Percentiles rank a stretch among this genome's conserved stretches.
Evolutionary conservation across 2,113 vertebrate species (phyloP).

Genomic region (Reinhardtius hippoglossoides): DNA sequence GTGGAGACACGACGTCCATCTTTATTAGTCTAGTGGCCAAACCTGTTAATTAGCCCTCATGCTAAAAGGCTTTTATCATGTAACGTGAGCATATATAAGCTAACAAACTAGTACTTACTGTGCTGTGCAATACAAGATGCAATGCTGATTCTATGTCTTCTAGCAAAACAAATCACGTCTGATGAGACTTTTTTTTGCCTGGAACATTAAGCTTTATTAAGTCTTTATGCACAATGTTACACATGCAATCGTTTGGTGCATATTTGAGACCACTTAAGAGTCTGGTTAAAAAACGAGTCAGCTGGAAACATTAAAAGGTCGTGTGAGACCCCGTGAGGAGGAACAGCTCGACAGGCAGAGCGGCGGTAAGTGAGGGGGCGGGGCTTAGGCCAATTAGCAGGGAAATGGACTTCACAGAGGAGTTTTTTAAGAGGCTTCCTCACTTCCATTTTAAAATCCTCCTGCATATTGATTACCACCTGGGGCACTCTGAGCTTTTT

Average conservation of each 20-base stretch:
- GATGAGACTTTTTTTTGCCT: neutral
- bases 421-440: conserved; percentile 21
- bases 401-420: conserved; percentile 34
- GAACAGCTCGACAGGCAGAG: neutral
- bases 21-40: too few relatives aligned
- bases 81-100: neutral
- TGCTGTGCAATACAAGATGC: too few relatives aligned
- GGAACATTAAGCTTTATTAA: neutral
- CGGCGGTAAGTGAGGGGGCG: conserved; percentile 15
- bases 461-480: conserved; percentile 43
- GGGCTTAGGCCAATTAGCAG: conserved; percentile 31
- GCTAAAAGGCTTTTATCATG: neutral
- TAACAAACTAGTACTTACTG: too few relatives aligned
- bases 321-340: neutral
- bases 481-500: conserved; percentile 24
- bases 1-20: too few relatives aligned
- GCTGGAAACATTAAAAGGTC: neutral
- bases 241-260: neutral
- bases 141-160: neutral
- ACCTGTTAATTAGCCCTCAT: neutral
- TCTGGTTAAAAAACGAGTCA: neutral
- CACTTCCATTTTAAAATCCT: conserved; percentile 27
- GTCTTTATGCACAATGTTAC: neutral
- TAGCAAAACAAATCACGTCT: neutral
- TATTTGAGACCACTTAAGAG: neutral